Evolutionary conservation across 2,797 vertebrate genomes (phyloP).

Genomic region (Chromis chromis): DNA sequence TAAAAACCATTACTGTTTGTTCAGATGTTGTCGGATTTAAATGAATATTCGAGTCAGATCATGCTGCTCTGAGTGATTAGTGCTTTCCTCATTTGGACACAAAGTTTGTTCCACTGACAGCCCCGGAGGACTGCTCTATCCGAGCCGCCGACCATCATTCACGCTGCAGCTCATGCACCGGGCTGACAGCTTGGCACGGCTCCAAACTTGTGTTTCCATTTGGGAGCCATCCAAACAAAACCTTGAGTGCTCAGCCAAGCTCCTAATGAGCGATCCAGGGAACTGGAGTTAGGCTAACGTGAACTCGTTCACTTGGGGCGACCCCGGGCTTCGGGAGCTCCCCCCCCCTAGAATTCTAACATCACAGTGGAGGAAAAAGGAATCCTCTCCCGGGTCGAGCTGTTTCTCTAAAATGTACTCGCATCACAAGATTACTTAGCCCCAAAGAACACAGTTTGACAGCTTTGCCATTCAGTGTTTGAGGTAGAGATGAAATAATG

Average conservation of each 20-base stretch:
- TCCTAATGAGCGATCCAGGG: slow-evolving; percentile 76
- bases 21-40: slow-evolving; percentile 22
- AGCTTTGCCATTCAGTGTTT: slow-evolving; percentile 42
- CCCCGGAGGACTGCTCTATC: slow-evolving; percentile 31
- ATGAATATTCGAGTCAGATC: slow-evolving; percentile 24
- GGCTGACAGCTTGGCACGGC: slow-evolving; percentile 72
- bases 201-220: slow-evolving; percentile 81
- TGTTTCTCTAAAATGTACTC: slow-evolving; percentile 40
- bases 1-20: slow-evolving; percentile 3
- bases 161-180: slow-evolving; percentile 69
- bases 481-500: slow-evolving; percentile 44
- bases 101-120: slow-evolving; percentile 50
- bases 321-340: slow-evolving; percentile 41
- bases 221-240: slow-evolving; percentile 83
- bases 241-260: slow-evolving; percentile 71
- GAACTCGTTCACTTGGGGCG: slow-evolving; percentile 74
- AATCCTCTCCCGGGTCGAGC: slow-evolving; percentile 30
- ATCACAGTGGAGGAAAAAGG: slow-evolving; percentile 30
- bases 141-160: slow-evolving; percentile 66
- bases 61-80: slow-evolving; percentile 64
- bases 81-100: slow-evolving; percentile 62
- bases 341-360: slow-evolving; percentile 35
- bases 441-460: slow-evolving; percentile 42
- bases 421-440: slow-evolving; percentile 42
- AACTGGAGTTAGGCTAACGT: slow-evolving; percentile 57